phyloP scores from a whole-genome alignment of 2,113 vertebrate species.

The Picathartes gymnocephalus region DNA sequence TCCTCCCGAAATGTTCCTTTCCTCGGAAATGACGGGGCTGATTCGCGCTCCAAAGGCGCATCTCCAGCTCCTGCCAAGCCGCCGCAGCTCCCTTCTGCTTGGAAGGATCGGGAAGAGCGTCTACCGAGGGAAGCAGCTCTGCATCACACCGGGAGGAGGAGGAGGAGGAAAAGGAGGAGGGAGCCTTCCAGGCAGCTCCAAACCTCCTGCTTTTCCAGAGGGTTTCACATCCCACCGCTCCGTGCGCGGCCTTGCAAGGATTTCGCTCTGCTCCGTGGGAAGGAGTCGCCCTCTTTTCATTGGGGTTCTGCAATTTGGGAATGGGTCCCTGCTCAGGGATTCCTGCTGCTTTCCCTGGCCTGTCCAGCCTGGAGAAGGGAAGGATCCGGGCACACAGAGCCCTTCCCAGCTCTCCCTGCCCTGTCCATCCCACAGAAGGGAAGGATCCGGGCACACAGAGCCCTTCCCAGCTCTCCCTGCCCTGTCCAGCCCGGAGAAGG shows the following conservation, averaged over 20 bases:
- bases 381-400: not conserved
- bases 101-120: not conserved
- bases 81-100: slow-evolving; percentile 22
- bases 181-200: not conserved
- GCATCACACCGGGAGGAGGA: not conserved
- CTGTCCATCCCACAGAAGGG: not conserved
- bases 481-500: not conserved
- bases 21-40: not conserved
- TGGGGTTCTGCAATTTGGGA: not conserved
- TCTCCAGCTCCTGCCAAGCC: not conserved
- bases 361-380: not conserved
- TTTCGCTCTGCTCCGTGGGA: rapidly evolving
- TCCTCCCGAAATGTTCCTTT: slow-evolving; percentile 12
- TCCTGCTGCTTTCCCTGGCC: not conserved
- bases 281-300: rapidly evolving
- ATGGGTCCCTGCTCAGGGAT: not conserved
- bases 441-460: not conserved
- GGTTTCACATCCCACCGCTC: not conserved
- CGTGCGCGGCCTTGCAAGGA: not conserved
- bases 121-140: not conserved
- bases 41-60: slow-evolving; percentile 17
- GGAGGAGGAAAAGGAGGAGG: not conserved
- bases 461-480: not conserved
- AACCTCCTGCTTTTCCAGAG: not conserved
- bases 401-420: not conserved